Percentiles rank a stretch among this genome's conserved stretches.
phyloP scores from a whole-genome alignment of 30 jellyfish, hydroid and myxozoan genomes.

The Cassiopea xamachana region DNA sequence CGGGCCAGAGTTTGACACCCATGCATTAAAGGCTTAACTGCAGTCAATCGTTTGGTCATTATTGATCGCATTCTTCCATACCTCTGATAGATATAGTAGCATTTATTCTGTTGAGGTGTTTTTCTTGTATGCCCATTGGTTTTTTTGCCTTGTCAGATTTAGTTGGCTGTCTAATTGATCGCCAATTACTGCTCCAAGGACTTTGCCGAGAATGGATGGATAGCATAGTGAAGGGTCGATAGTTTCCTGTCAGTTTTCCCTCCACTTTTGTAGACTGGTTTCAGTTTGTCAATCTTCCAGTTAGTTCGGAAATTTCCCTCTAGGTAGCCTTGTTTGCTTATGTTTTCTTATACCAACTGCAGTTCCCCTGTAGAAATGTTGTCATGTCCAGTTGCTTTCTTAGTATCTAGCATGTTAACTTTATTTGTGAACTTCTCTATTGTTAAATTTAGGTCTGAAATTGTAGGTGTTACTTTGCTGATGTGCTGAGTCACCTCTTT shows the following conservation, averaged over 20 bases:
- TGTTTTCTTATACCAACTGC: background rate
- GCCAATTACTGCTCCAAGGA: constrained; percentile 29
- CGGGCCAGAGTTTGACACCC: too few species aligned
- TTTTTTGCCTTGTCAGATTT: constrained; percentile 40
- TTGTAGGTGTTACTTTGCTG: too few species aligned
- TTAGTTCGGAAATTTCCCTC: constrained; percentile 9
- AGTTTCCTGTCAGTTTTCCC: background rate
- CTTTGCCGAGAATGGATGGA: constrained; percentile 41
- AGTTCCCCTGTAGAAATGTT: constrained; percentile 11
- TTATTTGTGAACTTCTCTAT: constrained; percentile 24
- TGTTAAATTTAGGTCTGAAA: constrained; percentile 13
- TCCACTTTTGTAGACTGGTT: constrained; percentile 12
- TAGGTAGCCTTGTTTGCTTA: background rate
- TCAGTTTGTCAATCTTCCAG: constrained; percentile 16
- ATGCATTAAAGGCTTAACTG: constrained; percentile 6
- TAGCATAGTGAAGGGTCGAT: background rate
- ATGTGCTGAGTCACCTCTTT: constrained; percentile 17
- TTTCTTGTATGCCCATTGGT: constrained; percentile 70
- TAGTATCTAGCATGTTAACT: constrained; percentile 12
- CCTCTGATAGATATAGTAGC: constrained; percentile 57
- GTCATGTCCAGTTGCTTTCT: constrained; percentile 39
- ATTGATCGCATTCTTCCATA: constrained; percentile 55
- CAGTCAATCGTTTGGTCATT: background rate
- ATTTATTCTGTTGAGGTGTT: constrained; percentile 56
- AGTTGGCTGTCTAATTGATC: constrained; percentile 30